Conservation (phyloP, 2,888 invertebrate genomes). For the Andrena dorsata region DNA sequence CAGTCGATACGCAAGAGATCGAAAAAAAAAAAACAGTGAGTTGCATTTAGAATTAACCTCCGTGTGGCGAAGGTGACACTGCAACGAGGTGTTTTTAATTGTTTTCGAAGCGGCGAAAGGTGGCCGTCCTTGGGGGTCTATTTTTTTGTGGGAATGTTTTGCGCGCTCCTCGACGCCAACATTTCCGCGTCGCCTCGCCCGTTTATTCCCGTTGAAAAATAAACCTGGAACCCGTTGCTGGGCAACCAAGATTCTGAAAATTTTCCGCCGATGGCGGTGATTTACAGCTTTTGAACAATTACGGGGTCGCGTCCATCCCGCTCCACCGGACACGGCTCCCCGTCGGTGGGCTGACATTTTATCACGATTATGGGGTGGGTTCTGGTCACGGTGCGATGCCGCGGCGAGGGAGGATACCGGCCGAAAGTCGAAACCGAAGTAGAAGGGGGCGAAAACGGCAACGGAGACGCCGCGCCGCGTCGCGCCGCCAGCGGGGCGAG, state of each 20-base stretch:
- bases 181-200: not conserved
- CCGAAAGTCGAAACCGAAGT: slow-evolving; percentile 55
- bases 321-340: slow-evolving; percentile 13
- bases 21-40: not conserved
- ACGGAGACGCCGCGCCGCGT: slow-evolving; percentile 65
- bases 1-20: not conserved
- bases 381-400: slow-evolving; percentile 54
- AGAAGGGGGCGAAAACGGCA: slow-evolving; percentile 69
- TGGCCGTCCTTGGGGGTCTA: not conserved
- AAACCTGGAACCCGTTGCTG: slow-evolving; percentile 1
- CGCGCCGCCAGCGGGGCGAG: slow-evolving; percentile 50
- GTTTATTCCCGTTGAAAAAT: not conserved
- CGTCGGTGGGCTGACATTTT: slow-evolving; percentile 72
- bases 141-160: not conserved
- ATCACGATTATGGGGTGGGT: slow-evolving; percentile 67
- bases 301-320: slow-evolving; percentile 26
- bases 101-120: not conserved
- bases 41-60: not conserved
- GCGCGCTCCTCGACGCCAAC: not conserved
- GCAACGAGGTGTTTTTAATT: not conserved
- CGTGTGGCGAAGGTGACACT: not conserved
- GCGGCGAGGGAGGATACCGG: slow-evolving; percentile 33
- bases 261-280: slow-evolving; percentile 45
- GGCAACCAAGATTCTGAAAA: slow-evolving; percentile 20
- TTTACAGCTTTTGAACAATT: slow-evolving; percentile 53